Conservation (phyloP, 2,113 vertebrate species). For the Sylvilagus bachmani region DNA sequence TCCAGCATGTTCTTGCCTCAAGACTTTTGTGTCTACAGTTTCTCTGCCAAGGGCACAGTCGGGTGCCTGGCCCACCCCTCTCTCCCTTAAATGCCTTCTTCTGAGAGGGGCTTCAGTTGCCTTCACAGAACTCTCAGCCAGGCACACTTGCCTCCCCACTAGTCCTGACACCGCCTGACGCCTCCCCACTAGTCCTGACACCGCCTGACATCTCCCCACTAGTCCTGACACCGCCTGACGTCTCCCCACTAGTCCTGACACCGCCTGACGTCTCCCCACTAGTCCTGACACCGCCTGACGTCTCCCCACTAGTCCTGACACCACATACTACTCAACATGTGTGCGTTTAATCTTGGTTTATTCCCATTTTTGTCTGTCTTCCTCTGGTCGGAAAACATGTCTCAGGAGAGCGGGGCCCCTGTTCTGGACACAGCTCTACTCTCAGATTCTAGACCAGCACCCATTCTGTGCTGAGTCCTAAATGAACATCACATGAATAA, state of each 20-base stretch:
- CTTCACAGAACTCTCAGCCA: neutral
- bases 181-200: no score
- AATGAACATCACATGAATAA: neutral
- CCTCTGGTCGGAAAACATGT: neutral
- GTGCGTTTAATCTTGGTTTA: neutral
- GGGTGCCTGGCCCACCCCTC: rapidly evolving
- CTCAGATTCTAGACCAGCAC: neutral
- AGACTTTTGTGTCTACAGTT: neutral
- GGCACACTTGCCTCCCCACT: neutral
- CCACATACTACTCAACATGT: neutral
- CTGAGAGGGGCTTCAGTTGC: neutral
- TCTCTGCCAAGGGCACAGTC: neutral
- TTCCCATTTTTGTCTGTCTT: neutral
- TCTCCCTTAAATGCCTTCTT: neutral
- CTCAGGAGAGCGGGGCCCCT: neutral
- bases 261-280: no score
- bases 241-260: no score
- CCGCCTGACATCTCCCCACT: no score
- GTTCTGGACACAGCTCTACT: neutral
- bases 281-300: no score
- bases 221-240: no score
- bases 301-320: neutral
- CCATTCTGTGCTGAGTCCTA: neutral
- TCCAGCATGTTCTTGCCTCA: neutral
- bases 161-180: no score